Evolutionary conservation across 2,113 vertebrate genomes (phyloP).

Genomic region (Rhea pennata): DNA sequence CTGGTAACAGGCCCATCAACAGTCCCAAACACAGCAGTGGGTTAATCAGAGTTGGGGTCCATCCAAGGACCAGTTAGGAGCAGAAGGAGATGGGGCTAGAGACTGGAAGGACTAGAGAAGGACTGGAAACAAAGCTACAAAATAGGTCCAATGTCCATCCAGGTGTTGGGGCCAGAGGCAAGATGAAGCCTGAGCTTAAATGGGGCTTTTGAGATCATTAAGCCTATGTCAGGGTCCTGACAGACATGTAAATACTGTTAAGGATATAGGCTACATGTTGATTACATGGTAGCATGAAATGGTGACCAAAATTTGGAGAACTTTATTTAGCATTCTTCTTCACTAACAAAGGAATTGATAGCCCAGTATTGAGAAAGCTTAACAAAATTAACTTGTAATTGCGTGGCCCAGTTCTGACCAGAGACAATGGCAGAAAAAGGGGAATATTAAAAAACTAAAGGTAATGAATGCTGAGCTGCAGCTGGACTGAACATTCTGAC

Average conservation of each 20-base stretch:
- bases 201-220: neutral
- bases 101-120: too few species aligned
- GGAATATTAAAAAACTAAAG: neutral
- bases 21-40: rapidly evolving
- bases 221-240: neutral
- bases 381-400: neutral
- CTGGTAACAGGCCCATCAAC: neutral
- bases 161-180: neutral
- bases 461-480: slow-evolving; percentile 20
- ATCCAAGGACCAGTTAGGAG: neutral
- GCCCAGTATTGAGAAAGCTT: neutral
- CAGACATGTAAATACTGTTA: neutral
- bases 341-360: neutral
- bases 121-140: neutral
- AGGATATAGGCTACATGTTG: neutral
- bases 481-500: neutral
- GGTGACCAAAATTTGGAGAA: neutral
- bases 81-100: neutral
- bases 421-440: neutral
- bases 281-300: neutral
- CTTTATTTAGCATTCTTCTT: neutral
- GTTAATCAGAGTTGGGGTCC: neutral
- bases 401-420: neutral
- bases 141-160: neutral
- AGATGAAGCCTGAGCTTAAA: neutral